Conservation (phyloP, 2,888 invertebrate genomes). For the Acronicta psi region DNA sequence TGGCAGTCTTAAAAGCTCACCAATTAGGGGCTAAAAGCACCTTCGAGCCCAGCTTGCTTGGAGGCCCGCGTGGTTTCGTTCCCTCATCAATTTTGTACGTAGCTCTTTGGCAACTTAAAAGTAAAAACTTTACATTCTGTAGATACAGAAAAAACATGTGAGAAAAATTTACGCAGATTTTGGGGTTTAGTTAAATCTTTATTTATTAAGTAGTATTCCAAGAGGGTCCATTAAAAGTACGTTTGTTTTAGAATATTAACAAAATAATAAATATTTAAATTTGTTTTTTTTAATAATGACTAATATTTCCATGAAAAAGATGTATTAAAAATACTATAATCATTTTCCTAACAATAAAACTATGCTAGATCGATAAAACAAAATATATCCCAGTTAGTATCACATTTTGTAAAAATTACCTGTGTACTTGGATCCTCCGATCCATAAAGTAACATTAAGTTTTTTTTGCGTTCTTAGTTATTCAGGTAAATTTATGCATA, state of each 20-base stretch:
- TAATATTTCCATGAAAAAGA: too few relatives aligned
- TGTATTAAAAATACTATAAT: too few relatives aligned
- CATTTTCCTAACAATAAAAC: too few relatives aligned
- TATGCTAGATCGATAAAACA: too few relatives aligned
- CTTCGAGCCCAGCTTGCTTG: constrained; percentile 81
- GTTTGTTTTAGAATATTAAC: neutral
- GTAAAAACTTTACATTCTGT: constrained; percentile 72
- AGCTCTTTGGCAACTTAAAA: constrained; percentile 79
- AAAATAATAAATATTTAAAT: too few relatives aligned
- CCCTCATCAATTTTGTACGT: constrained; percentile 87
- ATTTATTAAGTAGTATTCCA: neutral
- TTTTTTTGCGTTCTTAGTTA: constrained; percentile 2
- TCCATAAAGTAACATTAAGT: too few relatives aligned
- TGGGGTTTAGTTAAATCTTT: neutral
- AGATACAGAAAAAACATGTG: constrained; percentile 53
- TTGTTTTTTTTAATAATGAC: too few relatives aligned
- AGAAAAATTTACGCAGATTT: constrained; percentile 29
- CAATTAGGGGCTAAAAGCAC: constrained; percentile 90
- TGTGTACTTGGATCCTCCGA: too few relatives aligned
- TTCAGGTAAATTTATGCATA: neutral
- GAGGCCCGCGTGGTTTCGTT: constrained; percentile 78
- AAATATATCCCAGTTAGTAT: too few relatives aligned
- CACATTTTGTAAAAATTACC: too few relatives aligned
- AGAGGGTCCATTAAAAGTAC: neutral
- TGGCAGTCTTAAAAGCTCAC: constrained; percentile 88